Conservation (phyloP, 2,113 vertebrate genomes). For the Nerophis lumbriciformis region DNA sequence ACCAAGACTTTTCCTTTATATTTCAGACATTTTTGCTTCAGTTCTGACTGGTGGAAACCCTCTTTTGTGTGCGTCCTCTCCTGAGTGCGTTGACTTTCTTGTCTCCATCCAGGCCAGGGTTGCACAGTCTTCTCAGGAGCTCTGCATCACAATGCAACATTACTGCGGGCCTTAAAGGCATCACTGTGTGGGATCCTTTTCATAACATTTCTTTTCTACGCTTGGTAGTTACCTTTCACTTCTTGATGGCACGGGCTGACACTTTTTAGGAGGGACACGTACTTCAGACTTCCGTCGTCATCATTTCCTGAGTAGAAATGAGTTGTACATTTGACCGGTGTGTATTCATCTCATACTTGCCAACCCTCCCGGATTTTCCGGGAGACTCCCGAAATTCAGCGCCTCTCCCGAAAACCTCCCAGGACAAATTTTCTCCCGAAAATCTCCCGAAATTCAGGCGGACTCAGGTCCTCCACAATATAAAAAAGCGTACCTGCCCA, state of each 20-base stretch:
- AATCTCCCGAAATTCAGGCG: too few relatives aligned
- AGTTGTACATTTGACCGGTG: too few relatives aligned
- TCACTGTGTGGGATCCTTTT: too few relatives aligned
- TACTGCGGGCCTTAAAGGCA: background rate
- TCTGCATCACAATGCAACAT: conserved; percentile 36
- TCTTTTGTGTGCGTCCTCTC: conserved; percentile 27
- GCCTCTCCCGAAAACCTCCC: too few relatives aligned
- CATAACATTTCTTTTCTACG: background rate
- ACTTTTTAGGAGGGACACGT: conserved; percentile 57
- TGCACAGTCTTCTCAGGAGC: conserved; percentile 58
- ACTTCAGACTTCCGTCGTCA: conserved; percentile 43
- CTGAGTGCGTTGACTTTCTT: conserved; percentile 25
- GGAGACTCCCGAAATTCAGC: too few relatives aligned
- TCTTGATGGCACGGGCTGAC: conserved; percentile 55
- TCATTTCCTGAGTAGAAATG: conserved; percentile 40
- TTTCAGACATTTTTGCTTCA: conserved; percentile 25
- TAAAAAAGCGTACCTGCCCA: too few relatives aligned
- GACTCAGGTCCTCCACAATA: too few relatives aligned
- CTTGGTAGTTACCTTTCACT: conserved; percentile 50
- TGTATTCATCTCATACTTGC: too few relatives aligned
- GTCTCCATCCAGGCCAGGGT: conserved; percentile 42
- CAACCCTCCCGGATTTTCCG: too few relatives aligned
- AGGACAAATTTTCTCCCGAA: too few relatives aligned
- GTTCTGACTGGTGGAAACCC: conserved; percentile 12
- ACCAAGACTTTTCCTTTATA: background rate